Evolutionary conservation across 2,888 invertebrate species (phyloP).

Genomic region (Callyntrura sp.): DNA sequence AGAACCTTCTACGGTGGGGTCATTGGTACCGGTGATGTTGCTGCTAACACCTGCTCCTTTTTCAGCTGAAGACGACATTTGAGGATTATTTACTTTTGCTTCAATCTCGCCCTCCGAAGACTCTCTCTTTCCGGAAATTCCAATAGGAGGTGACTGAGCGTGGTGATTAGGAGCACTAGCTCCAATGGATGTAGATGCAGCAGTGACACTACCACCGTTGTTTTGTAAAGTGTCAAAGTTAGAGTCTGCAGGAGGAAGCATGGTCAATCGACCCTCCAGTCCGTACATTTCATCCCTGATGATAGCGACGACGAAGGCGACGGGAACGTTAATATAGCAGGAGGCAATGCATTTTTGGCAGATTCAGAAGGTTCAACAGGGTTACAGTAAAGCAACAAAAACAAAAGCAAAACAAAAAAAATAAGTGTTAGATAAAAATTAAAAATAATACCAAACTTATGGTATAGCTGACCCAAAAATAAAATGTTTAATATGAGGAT

Average conservation of each 20-base stretch:
- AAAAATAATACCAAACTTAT: neutral
- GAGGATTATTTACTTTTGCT: constrained; percentile 6
- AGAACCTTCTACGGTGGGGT: constrained; percentile 17
- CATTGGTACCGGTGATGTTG: neutral
- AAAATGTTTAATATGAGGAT: too few relatives aligned
- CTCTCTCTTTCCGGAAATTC: neutral
- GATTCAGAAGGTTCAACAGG: constrained; percentile 74
- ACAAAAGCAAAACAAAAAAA: constrained; percentile 67
- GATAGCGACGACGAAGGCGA: neutral
- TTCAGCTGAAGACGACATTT: neutral
- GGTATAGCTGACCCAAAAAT: too few relatives aligned
- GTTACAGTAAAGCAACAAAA: constrained; percentile 74
- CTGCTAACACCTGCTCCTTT: neutral
- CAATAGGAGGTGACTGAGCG: constrained; percentile 36
- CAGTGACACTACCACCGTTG: neutral
- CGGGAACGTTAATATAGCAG: neutral
- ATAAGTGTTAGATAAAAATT: constrained; percentile 47
- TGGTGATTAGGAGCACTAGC: constrained; percentile 12
- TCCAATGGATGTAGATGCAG: neutral
- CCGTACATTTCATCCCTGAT: constrained; percentile 83
- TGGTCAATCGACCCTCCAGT: constrained; percentile 83
- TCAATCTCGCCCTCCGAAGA: constrained; percentile 2
- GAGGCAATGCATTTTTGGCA: constrained; percentile 51
- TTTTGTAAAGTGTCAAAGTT: constrained; percentile 51
- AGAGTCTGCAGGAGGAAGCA: constrained; percentile 78